These are phyloP conservation scores for Papilio machaon DNA, from an alignment of 1,140 invertebrate species.

Conservation along the genomic window DNA sequence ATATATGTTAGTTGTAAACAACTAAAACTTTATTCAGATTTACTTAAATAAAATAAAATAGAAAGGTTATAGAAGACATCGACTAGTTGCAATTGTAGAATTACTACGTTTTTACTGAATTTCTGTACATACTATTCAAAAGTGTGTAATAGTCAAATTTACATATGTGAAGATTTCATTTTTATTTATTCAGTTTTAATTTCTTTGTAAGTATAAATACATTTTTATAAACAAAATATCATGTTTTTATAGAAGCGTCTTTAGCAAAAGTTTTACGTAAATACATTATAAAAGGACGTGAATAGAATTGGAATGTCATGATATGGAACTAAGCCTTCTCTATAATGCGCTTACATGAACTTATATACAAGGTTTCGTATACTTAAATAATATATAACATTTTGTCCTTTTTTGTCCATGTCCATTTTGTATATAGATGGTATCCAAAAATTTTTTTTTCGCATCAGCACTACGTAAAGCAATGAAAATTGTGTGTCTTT, in stretches of 20 bases:
- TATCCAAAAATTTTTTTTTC: too few relatives aligned
- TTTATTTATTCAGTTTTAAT: background rate
- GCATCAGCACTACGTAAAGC: too few relatives aligned
- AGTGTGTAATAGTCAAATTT: background rate
- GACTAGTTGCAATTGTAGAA: background rate
- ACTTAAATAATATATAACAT: background rate
- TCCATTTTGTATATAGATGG: background rate
- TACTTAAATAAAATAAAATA: background rate
- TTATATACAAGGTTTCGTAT: background rate
- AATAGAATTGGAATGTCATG: conserved; percentile 12
- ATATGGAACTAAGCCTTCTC: conserved; percentile 19
- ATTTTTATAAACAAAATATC: background rate
- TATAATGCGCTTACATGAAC: conserved; percentile 18
- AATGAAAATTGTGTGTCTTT: too few relatives aligned
- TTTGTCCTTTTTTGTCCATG: too few relatives aligned
- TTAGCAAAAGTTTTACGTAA: conserved; percentile 16
- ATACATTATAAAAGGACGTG: conserved; percentile 19
- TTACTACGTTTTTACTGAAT: background rate
- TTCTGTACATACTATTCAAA: background rate
- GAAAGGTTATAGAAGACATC: background rate
- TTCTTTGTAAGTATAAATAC: background rate
- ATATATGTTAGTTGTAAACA: background rate
- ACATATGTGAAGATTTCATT: background rate
- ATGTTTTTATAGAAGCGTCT: background rate
- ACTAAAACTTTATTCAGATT: background rate